Base-by-base conservation (phyloP, 2,113 vertebrate species). In the Telmatochromis sp. region DNA sequence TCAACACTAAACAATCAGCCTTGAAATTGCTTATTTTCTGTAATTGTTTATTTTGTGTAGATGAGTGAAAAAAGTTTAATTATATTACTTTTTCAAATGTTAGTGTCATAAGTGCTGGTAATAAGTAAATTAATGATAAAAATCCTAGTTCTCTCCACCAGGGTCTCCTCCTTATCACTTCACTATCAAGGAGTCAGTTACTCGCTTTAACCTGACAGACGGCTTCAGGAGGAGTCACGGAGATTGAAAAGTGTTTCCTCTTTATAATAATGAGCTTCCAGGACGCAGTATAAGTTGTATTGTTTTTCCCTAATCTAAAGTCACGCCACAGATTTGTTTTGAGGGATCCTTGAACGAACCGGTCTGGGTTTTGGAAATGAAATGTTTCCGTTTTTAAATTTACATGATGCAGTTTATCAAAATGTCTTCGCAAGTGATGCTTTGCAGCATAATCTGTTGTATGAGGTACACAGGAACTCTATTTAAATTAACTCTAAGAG, bases 361-460 rank as follows among this genome's bases (percentile, higher is more conserved):
- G 3, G 42, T 9, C 4, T 12, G 15, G 9, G 23, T 5, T 47
- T 2, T 47, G 68, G 21, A 75, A 28, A 47, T 75, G 1, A 75
- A 75, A 47, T 75, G 71, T 50, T 75, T 75, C 42, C 3, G 0
- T 50, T 50, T 47, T 75, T 28, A 47, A 47, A 47, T 73, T 47
- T 47, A 11, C 14, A 73, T 10, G 0, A 45, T 73, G 9, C 21
- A 47, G 40, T 28, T 10, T 28, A 47, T 28, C n/a, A 5, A 5
- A 73, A 73, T 28, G 21, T 17, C 21, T 14, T 5, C 0, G 0
- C 68, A 73, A 7, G 1, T 75, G 23, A 19, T 47, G 68, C 0
- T 47, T 75, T 75, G 10, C 23, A 75, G 23, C 13, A 26, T 75
- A 75, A 28, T 75, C 42, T 75, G 9, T 17, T 47, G 40, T 75